Base-by-base conservation (phyloP, 2,113 vertebrate genomes). In the Chaetorhynchus papuensis region DNA sequence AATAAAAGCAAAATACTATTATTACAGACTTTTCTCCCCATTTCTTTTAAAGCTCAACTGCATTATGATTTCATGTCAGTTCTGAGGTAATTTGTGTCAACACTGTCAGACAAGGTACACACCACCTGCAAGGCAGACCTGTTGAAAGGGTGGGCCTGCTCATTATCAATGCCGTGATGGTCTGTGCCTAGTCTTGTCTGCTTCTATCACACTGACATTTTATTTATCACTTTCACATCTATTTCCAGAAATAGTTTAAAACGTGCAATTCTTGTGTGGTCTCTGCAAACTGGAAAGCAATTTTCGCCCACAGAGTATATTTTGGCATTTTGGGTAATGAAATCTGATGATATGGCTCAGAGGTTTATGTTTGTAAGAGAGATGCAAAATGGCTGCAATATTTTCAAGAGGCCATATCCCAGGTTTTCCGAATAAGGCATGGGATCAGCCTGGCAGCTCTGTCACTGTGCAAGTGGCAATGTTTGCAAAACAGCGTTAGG, bases 1-100 rank as follows among this genome's bases (percentile, higher is more conserved):
- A 97, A 93, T 97, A 95, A 97, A 96, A 93, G 57, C 41, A 95
- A 96, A 98, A 97, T 39, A 92, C 94, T 96, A 68, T 96, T 96
- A 97, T 98, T 97, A 97, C 33, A 49, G 70, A 64, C 52, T 91
- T 94, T 93, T 96, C 89, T 88, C 44, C 35, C 23, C 20, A 45
- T 85, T 94, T 96, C 83, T 93, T 92, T 89, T 61, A 75, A 52
- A 95, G 68, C 64, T 94, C 7, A 3, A 9, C 85, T 94, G 71
- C 64, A 26, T 95, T 94, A 92, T 90, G 83, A 70, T 84, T 94
- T 61, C 50, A 23, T 90, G 91, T 66, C 90, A 82, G 59, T 78
- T 89, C 72, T 72, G 82, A 71, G 87, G 92, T 83, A 95, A 89
- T 83, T 6, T 93, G 76, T 93, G 82, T 95, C 92, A 89, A 78